These are phyloP conservation scores for Piaya cayana DNA, from an alignment of 2,113 vertebrate genomes.

Conservation along the genomic window DNA sequence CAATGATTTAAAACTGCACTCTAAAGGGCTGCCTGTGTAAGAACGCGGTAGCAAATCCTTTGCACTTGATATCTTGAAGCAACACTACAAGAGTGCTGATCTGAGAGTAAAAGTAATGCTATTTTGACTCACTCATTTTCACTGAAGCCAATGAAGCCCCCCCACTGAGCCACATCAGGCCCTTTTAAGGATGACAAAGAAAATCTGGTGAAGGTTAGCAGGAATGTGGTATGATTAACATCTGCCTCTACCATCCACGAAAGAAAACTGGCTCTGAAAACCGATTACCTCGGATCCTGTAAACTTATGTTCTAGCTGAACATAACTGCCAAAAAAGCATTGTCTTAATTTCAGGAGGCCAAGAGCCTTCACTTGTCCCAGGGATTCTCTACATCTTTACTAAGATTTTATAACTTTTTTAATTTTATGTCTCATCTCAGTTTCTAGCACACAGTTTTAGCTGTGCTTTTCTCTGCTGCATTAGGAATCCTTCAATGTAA, in stretches of 20 bases:
- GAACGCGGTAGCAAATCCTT: background rate
- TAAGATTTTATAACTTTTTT: background rate
- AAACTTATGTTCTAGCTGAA: background rate
- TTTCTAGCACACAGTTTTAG: background rate
- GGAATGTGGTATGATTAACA: slow-evolving; percentile 38
- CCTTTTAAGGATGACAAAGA: slow-evolving; percentile 49
- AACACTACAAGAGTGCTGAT: background rate
- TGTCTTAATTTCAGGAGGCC: background rate
- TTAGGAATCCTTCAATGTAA: background rate
- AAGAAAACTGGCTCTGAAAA: background rate
- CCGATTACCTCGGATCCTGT: too few species aligned
- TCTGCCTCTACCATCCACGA: background rate
- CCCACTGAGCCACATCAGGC: slow-evolving; percentile 37
- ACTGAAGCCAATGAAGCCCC: slow-evolving; percentile 18
- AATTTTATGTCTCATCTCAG: background rate
- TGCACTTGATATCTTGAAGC: background rate
- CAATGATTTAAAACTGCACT: background rate
- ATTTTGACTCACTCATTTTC: slow-evolving; percentile 18
- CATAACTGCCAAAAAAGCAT: background rate
- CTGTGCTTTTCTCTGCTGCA: background rate
- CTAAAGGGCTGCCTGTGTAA: background rate
- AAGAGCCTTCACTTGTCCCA: background rate
- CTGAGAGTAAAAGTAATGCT: background rate
- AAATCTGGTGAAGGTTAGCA: slow-evolving; percentile 47
- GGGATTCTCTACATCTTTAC: background rate